Evolutionary conservation across 2,797 vertebrate genomes (phyloP), one percentile per base, ranked within the genome.

Genomic region (Chaunax sp.): DNA sequence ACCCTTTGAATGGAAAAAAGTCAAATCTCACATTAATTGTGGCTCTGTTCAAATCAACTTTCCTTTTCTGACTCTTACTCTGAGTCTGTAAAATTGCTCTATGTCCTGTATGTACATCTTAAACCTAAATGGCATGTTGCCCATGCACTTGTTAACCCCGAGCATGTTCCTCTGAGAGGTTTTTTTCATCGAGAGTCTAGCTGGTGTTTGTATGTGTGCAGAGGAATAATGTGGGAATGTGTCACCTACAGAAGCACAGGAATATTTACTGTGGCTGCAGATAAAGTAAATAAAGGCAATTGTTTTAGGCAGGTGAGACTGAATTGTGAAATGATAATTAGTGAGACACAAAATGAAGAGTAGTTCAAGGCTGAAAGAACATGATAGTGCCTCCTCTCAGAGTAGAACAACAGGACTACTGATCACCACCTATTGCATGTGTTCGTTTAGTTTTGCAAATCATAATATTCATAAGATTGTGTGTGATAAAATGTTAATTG

Each of bases 241-340:
- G 10, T 1, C 8, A 22, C 13, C 44, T 22, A 22, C 9, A 22
- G 22, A 5, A 45, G 11, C 11, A 15, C 19, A 59, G 16, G 20
- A 66, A 23, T 20, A 45, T 52, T 47, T 28, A 40, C 38, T 11
- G n/a, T n/a, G 22, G 22, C 51, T 64, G 53, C 37, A 33, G 11
- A 28, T 35, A 16, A 60, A 45, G 8, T 55, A 26, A 63, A 26
- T 41, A 10, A 10, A 28, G 20, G 52, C 20, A 22, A 2, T 0
- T 22, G 18, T 62, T n/a, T 54, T 15, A 69, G 54, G 20, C 38
- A 41, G 44, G 46, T 72, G 78, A 73, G 54, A 54, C 53, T 52
- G 6, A 58, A 33, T 11, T 23, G 9, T 40, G 37, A 53, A 4
- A 20, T 18, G 20, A 68, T 52, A 0, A 2, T 61, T 30, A 53